A percentile compares a stretch with the other conserved stretches of the same genome.
phyloP scores from a whole-genome alignment of 2,113 vertebrate genomes.

The Epinephelus cyanopodus region DNA sequence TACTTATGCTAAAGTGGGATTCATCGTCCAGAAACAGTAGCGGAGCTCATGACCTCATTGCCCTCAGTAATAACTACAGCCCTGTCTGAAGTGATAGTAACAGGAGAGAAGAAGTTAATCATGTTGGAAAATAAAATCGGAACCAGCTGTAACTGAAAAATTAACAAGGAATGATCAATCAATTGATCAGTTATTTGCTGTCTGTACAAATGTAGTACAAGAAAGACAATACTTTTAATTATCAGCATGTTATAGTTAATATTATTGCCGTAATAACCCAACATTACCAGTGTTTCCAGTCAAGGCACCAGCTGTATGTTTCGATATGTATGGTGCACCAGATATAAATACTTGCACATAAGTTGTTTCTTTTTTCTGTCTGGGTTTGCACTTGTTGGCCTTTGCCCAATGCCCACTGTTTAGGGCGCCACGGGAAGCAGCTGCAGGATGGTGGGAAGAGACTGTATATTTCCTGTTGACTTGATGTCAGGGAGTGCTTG shows the following conservation, averaged over 20 bases:
- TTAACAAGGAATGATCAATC: too few species aligned
- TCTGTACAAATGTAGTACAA: not conserved
- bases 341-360: not conserved
- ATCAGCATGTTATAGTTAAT: too few species aligned
- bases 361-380: not conserved
- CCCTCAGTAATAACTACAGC: not conserved
- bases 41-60: not conserved
- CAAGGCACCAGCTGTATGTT: not conserved
- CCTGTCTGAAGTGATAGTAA: too few species aligned
- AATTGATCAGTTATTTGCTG: too few species aligned
- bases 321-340: not conserved
- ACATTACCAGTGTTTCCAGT: not conserved
- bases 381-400: not conserved
- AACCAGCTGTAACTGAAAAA: too few species aligned
- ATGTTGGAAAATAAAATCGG: too few species aligned
- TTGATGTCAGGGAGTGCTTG: accelerated
- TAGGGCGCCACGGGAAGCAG: slow-evolving; percentile 30
- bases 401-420: not conserved
- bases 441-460: slow-evolving; percentile 13
- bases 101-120: too few species aligned
- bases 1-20: too few species aligned
- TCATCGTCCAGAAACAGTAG: not conserved
- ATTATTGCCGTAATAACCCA: not conserved
- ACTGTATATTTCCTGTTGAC: slow-evolving; percentile 24
- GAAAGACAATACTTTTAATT: not conserved